A percentile compares a stretch with the other conserved stretches of the same genome.
Conservation (phyloP, 2,888 invertebrate genomes). For the Apodemia zela region DNA sequence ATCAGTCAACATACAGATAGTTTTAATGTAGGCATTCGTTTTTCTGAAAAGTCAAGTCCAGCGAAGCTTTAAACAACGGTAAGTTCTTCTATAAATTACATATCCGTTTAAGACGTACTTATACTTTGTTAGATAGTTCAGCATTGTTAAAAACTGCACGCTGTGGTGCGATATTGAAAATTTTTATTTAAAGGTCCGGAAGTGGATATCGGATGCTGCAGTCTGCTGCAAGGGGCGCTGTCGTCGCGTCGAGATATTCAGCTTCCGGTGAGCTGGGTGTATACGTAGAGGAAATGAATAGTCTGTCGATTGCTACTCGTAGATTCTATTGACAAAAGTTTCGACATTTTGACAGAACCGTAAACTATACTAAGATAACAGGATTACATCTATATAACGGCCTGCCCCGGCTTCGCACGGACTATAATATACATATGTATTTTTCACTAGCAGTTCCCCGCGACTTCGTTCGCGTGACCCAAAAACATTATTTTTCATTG, state of each 20-base stretch:
- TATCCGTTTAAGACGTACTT: too few relatives aligned
- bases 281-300: conserved; percentile 58
- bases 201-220: conserved; percentile 64
- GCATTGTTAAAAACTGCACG: conserved; percentile 1
- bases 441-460: too few relatives aligned
- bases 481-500: too few relatives aligned
- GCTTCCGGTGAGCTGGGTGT: conserved; percentile 53
- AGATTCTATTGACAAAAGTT: conserved; percentile 45
- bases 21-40: too few relatives aligned
- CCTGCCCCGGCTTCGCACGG: too few relatives aligned
- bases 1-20: too few relatives aligned
- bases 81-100: too few relatives aligned
- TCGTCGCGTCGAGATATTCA: conserved; percentile 57
- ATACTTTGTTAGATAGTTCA: neutral
- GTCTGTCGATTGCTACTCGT: conserved; percentile 52
- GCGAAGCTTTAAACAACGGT: too few relatives aligned
- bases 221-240: conserved; percentile 57
- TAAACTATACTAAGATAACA: neutral
- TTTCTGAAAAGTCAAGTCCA: too few relatives aligned
- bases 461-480: too few relatives aligned
- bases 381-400: too few relatives aligned
- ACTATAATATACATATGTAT: too few relatives aligned
- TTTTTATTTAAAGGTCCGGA: conserved; percentile 57
- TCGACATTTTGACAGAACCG: neutral
- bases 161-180: conserved; percentile 37